Conservation (phyloP, 2,888 invertebrate species). For the Atherix ibis region DNA sequence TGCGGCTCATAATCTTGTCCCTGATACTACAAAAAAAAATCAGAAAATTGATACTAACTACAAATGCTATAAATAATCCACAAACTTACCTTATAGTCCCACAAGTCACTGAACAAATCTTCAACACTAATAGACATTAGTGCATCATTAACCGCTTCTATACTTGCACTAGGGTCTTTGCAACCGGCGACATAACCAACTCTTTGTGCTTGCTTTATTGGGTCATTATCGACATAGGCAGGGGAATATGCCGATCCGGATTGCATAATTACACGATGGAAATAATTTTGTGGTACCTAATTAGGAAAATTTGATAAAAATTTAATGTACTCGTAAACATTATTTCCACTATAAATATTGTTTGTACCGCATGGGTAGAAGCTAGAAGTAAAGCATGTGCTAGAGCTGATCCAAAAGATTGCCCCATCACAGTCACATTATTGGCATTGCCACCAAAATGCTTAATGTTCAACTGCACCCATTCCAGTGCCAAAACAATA, state of each 20-base stretch:
- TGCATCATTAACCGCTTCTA: no score
- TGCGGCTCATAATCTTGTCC: background rate
- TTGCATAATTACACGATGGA: background rate
- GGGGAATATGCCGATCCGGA: background rate
- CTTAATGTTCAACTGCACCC: conserved; percentile 29
- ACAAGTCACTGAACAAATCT: no score
- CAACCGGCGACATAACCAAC: no score
- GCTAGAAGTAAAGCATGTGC: background rate
- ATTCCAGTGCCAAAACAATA: conserved; percentile 28
- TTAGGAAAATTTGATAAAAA: no score
- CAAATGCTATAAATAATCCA: no score
- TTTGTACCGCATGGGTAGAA: background rate
- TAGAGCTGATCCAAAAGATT: conserved; percentile 31
- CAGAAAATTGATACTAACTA: no score
- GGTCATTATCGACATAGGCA: no score
- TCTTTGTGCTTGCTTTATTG: no score
- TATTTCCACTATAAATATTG: background rate
- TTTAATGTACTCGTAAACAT: background rate
- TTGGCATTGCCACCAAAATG: conserved; percentile 31
- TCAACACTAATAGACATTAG: no score
- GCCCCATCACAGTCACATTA: conserved; percentile 30
- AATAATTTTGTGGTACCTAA: conserved; percentile 16
- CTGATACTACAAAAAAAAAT: background rate
- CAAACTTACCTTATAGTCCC: no score
- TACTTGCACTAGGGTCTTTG: no score